Evolutionary conservation across 1,140 invertebrate species (phyloP).

Genomic region (Rhopalosiphum padi): DNA sequence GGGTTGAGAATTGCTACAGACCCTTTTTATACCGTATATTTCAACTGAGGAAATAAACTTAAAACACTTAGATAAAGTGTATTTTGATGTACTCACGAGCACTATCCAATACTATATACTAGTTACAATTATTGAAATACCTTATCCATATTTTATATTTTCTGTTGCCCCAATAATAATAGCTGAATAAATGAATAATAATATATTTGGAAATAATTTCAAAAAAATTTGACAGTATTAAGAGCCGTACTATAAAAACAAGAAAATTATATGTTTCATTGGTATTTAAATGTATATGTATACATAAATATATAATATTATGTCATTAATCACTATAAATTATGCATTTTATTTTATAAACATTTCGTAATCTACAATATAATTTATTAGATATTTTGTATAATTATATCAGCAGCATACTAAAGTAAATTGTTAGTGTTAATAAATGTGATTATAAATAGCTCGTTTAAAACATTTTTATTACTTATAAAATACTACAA

Average conservation of each 20-base stretch:
- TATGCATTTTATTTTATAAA: not conserved
- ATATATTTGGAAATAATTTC: not conserved
- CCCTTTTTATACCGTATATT: not conserved
- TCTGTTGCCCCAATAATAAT: not conserved
- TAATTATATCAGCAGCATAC: not conserved
- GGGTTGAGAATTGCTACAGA: not conserved
- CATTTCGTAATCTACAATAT: not conserved
- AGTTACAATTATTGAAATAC: not conserved
- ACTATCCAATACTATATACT: not conserved
- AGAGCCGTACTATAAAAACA: not conserved
- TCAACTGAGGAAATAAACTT: not conserved
- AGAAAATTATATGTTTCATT: not conserved
- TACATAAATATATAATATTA: not conserved
- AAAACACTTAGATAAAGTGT: slow-evolving; percentile 23
- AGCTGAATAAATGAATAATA: not conserved
- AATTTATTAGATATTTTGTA: not conserved
- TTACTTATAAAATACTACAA: not conserved
- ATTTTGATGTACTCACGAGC: not conserved
- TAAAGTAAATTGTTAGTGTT: too few relatives aligned
- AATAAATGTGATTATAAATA: too few relatives aligned
- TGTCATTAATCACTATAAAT: not conserved
- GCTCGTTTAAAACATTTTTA: not conserved
- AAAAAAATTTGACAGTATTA: not conserved
- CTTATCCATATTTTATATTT: not conserved
- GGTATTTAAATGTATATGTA: not conserved